These are phyloP conservation scores for Aphelinus certus DNA, from an alignment of 1,140 invertebrate genomes.

Conservation along the genomic window DNA sequence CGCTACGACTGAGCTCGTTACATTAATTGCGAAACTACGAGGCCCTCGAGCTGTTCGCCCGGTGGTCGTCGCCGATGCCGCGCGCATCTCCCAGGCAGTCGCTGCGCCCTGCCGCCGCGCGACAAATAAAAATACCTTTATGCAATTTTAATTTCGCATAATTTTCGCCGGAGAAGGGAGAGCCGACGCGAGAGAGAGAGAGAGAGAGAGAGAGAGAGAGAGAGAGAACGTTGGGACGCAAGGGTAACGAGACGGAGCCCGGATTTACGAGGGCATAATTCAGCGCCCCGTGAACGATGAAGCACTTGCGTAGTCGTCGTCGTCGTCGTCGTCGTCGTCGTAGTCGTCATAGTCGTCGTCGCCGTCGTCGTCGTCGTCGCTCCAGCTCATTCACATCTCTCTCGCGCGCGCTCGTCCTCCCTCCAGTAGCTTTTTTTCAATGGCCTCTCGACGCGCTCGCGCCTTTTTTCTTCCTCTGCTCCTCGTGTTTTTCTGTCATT, in stretches of 20 bases:
- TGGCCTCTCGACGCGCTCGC: not conserved
- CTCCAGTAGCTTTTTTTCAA: not conserved
- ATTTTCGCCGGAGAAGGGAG: constrained; percentile 3
- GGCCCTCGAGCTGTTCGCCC: constrained; percentile 21
- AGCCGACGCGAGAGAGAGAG: no score
- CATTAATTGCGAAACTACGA: constrained; percentile 38
- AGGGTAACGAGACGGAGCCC: constrained; percentile 26
- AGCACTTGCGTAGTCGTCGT: constrained; percentile 17
- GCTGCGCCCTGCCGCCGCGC: not conserved
- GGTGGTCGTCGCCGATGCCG: not conserved
- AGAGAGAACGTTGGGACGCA: not conserved
- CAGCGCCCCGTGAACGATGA: constrained; percentile 32
- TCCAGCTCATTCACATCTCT: constrained; percentile 28
- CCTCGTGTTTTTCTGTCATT: no score
- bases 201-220: not conserved
- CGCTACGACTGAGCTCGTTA: constrained; percentile 35
- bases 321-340: not conserved
- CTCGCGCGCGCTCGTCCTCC: not conserved
- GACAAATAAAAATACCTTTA: constrained; percentile 38
- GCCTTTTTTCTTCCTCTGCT: not conserved
- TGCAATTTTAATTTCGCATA: constrained; percentile 39
- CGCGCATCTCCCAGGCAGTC: constrained; percentile 6
- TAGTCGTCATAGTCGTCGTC: no score
- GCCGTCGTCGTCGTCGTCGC: not conserved
- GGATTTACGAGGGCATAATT: constrained; percentile 36